Evolutionary conservation across 2,888 invertebrate species (phyloP), one percentile per base, ranked within the genome.

Genomic region (Stenchaetothrips biformis): DNA sequence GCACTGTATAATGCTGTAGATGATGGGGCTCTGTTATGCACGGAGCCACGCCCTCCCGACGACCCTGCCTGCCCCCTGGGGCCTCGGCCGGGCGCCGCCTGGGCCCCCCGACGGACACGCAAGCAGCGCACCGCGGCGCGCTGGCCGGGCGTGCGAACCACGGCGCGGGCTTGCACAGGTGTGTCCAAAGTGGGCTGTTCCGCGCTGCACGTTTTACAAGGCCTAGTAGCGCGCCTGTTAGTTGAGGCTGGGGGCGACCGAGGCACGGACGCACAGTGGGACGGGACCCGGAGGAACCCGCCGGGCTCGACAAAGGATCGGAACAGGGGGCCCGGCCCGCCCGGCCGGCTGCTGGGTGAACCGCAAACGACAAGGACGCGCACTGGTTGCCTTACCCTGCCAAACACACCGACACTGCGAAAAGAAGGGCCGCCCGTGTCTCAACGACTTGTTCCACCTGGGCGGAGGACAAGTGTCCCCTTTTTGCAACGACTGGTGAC

Each of bases 151-250:
- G 37, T 37, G 37, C 37, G 37, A 37, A 37, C 37, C 37, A 37
- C 37, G 21, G 21, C 67, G 67, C n/a, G 25, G n/a, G 25, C 67
- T 25, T 74, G 67, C 67, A 74, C 67, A 74, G 67, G 67, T 74
- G 67, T 25, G 67, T 21, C n/a, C 21, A 53, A 16, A n/a, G 21
- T 11, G 67, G 21, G 6, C 21, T 6, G 25, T 7, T 11, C 21
- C 21, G 67, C 8, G 9, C 25, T 74, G 25, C 21, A n/a, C 67
- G 25, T 25, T 74, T 21, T 21, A 74, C 67, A 74, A 25, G 67
- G 67, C 25, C 67, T 25, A 25, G 25, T 25, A 7, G 67, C 7
- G 21, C 11, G 67, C 25, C 67, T 74, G 67, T 74, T 74, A 25
- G 67, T 74, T 74, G 25, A 74, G 67, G 67, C 21, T 25, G 21